Percentiles rank a stretch among this genome's conserved stretches.
Evolutionary conservation across 2,113 vertebrate species (phyloP).

Genomic region (Cryptotis parvus): DNA sequence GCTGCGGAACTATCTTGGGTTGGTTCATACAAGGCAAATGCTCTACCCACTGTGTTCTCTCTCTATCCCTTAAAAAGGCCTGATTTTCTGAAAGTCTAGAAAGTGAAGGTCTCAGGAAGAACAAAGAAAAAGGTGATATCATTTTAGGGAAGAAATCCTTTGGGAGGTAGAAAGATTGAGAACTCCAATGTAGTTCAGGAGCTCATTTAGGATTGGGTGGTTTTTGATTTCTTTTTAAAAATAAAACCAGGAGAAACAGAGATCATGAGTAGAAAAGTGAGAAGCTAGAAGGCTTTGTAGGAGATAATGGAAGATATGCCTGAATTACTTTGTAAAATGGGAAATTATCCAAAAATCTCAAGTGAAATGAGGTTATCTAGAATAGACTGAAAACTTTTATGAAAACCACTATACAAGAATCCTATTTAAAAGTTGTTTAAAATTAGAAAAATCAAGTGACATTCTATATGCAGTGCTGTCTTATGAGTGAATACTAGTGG

Average conservation of each 20-base stretch:
- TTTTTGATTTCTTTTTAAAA: background rate
- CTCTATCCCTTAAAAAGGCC: background rate
- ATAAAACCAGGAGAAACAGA: background rate
- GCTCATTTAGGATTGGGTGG: background rate
- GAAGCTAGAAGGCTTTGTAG: too few relatives aligned
- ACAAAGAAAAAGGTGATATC: background rate
- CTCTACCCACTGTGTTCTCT: too few relatives aligned
- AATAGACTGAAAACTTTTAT: background rate
- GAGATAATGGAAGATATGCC: too few relatives aligned
- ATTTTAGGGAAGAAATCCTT: background rate
- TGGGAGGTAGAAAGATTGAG: background rate
- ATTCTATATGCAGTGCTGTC: background rate
- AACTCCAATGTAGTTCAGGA: background rate
- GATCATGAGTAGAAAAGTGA: too few relatives aligned
- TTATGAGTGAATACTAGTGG: background rate
- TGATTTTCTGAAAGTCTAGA: background rate
- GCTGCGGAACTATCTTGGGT: too few relatives aligned
- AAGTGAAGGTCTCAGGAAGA: background rate
- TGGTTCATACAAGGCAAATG: too few relatives aligned
- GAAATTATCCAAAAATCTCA: background rate
- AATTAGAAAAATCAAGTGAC: constrained; percentile 17
- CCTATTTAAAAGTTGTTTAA: background rate
- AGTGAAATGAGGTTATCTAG: background rate
- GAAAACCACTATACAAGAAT: background rate
- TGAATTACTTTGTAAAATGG: too few relatives aligned